These are phyloP conservation scores for Micromussa lordhowensis DNA, from an alignment of 92 coral and sea anemone species.

Conservation along the genomic window DNA sequence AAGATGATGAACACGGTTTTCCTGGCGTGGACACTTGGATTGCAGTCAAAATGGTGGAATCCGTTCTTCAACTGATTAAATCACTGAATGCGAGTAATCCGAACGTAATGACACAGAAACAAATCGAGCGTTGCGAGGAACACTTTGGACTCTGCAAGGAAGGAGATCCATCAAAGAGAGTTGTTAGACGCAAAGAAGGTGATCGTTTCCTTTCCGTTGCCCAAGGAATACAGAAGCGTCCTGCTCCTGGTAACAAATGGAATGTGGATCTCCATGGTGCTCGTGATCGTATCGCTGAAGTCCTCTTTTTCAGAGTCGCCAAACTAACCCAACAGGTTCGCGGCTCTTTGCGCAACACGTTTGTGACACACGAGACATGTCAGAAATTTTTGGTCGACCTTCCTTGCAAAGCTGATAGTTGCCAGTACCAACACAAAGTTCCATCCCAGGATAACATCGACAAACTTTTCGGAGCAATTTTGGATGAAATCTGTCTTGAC, in stretches of 20 bases:
- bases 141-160: conserved; percentile 70
- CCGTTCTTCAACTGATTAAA: conserved; percentile 52
- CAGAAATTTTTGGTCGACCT: conserved; percentile 11
- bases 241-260: not conserved
- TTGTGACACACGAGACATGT: not conserved
- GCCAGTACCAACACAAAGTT: conserved; percentile 43
- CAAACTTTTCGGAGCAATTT: conserved; percentile 43
- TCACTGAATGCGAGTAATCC: conserved; percentile 38
- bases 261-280: conserved; percentile 30
- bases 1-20: not conserved
- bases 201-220: conserved; percentile 22
- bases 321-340: conserved; percentile 25
- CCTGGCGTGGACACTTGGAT: not conserved
- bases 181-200: conserved; percentile 32
- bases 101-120: conserved; percentile 33
- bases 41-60: not conserved
- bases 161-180: conserved; percentile 30
- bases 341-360: not conserved
- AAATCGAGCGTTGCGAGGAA: conserved; percentile 59
- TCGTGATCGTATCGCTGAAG: conserved; percentile 49
- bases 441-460: conserved; percentile 48
- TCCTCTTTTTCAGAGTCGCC: conserved; percentile 33
- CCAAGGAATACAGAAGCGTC: not conserved
- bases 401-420: conserved; percentile 14
- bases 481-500: conserved; percentile 58